Evolutionary conservation across 2,888 invertebrate genomes (phyloP).

Genomic region (Agrotis segetum): DNA sequence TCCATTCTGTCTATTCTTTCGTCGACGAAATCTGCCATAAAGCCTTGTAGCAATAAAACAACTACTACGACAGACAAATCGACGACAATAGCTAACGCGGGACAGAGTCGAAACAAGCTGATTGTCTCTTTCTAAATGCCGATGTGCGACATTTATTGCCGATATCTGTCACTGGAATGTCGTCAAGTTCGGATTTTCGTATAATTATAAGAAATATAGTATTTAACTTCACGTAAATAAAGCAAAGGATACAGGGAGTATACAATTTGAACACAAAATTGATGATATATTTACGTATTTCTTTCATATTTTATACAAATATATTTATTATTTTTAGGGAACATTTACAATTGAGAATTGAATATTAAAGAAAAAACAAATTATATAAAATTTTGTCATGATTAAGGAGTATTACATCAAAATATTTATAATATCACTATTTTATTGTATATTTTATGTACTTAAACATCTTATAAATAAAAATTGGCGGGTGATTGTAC

Average conservation of each 20-base stretch:
- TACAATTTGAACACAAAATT: conserved; percentile 43
- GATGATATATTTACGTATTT: conserved; percentile 22
- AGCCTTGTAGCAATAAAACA: too few species aligned
- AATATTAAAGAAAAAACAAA: conserved; percentile 5
- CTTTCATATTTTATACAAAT: neutral
- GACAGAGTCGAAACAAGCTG: too few species aligned
- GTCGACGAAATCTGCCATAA: too few species aligned
- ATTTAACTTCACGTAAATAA: conserved; percentile 49
- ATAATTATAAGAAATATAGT: neutral
- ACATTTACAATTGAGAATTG: conserved; percentile 14
- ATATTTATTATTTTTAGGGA: conserved; percentile 23
- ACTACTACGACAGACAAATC: too few species aligned
- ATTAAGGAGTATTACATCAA: conserved; percentile 52
- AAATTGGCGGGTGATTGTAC: conserved; percentile 68
- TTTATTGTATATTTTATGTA: conserved; percentile 12
- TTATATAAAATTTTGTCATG: conserved; percentile 46
- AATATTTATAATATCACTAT: conserved; percentile 53
- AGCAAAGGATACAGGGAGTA: conserved; percentile 29
- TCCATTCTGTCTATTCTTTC: too few species aligned
- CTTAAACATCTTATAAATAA: conserved; percentile 52
- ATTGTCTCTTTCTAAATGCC: too few species aligned
- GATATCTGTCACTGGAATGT: too few species aligned
- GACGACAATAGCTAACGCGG: too few species aligned
- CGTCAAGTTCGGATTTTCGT: neutral
- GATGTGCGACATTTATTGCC: too few species aligned